phyloP scores from a whole-genome alignment of 30 jellyfish, hydroid and myxozoan species.

The Cassiopea andromeda region DNA sequence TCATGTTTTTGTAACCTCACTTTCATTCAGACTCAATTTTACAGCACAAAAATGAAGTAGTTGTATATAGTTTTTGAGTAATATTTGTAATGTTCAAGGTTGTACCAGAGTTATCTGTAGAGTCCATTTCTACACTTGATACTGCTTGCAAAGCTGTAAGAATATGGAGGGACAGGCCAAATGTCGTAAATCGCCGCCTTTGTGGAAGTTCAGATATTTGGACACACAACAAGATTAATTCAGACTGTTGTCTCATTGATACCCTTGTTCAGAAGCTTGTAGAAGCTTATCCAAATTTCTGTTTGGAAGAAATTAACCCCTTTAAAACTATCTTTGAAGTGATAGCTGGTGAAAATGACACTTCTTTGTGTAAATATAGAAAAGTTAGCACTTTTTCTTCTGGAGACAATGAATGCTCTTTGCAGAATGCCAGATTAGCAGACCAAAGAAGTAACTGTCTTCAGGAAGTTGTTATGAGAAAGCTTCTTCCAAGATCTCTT shows the following conservation, averaged over 20 bases:
- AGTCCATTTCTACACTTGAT: constrained; percentile 29
- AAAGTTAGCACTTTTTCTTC: too few species aligned
- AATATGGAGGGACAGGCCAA: constrained; percentile 85
- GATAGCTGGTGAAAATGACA: neutral
- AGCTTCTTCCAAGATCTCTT: constrained; percentile 73
- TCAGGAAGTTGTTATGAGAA: constrained; percentile 12
- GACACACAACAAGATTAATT: neutral
- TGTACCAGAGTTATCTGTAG: neutral
- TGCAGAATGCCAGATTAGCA: too few species aligned
- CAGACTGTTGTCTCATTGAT: neutral
- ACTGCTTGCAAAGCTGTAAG: constrained; percentile 73
- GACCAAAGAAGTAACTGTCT: neutral
- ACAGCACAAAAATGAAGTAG: neutral
- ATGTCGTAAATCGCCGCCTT: constrained; percentile 82
- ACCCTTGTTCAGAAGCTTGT: neutral
- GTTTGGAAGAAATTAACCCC: neutral
- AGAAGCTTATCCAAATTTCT: neutral
- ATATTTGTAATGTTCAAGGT: neutral
- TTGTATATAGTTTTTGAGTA: too few species aligned
- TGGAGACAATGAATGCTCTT: too few species aligned
- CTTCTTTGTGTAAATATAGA: neutral
- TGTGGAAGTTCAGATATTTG: constrained; percentile 75
- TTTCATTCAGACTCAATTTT: too few species aligned
- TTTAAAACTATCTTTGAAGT: neutral
- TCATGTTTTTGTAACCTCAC: too few species aligned